Evolutionary conservation across 2,113 vertebrate genomes (phyloP).

Genomic region (Acrocephalus arundinaceus): DNA sequence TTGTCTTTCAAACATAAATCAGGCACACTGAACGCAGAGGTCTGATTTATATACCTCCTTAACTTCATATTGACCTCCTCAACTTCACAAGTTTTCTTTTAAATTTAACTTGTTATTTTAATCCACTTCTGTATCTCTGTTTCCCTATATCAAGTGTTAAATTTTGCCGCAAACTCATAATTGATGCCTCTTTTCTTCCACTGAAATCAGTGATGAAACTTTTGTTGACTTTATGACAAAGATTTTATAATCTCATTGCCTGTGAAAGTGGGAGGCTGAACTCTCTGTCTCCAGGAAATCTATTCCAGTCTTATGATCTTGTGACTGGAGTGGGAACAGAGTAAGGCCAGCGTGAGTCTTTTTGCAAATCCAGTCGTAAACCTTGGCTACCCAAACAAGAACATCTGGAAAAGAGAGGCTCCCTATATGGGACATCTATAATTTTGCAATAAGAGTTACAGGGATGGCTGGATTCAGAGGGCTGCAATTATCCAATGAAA

Average conservation of each 20-base stretch:
- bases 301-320: not conserved
- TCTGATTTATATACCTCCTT: not conserved
- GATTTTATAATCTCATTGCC: not conserved
- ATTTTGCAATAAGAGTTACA: slow-evolving; percentile 47
- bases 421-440: not conserved
- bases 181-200: not conserved
- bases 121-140: not conserved
- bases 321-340: not conserved
- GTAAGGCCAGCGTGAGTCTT: not conserved
- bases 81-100: not conserved
- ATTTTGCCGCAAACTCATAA: not conserved
- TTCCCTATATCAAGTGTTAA: not conserved
- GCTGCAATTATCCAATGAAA: slow-evolving; percentile 55
- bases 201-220: not conserved
- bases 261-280: not conserved
- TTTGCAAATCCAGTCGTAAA: slow-evolving; percentile 10
- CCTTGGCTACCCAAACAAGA: slow-evolving; percentile 13
- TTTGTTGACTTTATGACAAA: not conserved
- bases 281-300: not conserved
- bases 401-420: slow-evolving; percentile 37
- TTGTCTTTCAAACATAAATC: not conserved
- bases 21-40: not conserved
- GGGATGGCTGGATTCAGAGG: not conserved
- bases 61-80: not conserved
- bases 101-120: not conserved